A percentile compares a stretch with the other conserved stretches of the same genome.
phyloP scores from a whole-genome alignment of 2,797 vertebrate species.

The Gymnoscopelus braueri region DNA sequence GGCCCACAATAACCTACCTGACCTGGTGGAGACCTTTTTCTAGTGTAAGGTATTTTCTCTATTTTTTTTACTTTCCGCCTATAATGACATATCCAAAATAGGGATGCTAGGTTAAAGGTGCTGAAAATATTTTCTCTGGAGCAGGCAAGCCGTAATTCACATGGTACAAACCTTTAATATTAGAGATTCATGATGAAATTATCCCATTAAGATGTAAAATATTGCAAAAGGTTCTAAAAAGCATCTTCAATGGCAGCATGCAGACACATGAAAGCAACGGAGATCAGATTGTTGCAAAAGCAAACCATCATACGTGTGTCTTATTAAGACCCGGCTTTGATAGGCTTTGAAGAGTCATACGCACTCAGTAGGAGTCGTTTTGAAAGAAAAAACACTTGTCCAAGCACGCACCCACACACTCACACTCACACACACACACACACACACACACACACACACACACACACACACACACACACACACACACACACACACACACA shows the following conservation, averaged over 20 bases:
- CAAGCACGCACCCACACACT: conserved; percentile 3
- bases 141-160: too few species aligned
- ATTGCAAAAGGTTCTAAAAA: conserved; percentile 18
- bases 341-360: conserved; percentile 16
- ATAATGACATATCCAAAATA: too few species aligned
- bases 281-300: conserved; percentile 28
- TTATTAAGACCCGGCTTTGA: conserved; percentile 10
- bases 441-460: conserved; percentile 9
- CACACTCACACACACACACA: conserved; percentile 7
- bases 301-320: background rate
- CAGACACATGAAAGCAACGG: background rate
- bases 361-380: conserved; percentile 20
- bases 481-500: conserved; percentile 9
- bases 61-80: too few species aligned
- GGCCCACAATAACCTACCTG: too few species aligned
- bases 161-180: too few species aligned
- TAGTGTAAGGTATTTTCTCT: too few species aligned
- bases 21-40: too few species aligned
- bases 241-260: background rate
- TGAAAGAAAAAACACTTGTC: conserved; percentile 30
- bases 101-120: too few species aligned
- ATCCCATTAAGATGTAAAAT: conserved; percentile 29
- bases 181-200: too few species aligned
- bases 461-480: background rate
- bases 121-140: too few species aligned